Conservation (phyloP, 2,797 vertebrate species). For the Micrastur ruficollis region DNA sequence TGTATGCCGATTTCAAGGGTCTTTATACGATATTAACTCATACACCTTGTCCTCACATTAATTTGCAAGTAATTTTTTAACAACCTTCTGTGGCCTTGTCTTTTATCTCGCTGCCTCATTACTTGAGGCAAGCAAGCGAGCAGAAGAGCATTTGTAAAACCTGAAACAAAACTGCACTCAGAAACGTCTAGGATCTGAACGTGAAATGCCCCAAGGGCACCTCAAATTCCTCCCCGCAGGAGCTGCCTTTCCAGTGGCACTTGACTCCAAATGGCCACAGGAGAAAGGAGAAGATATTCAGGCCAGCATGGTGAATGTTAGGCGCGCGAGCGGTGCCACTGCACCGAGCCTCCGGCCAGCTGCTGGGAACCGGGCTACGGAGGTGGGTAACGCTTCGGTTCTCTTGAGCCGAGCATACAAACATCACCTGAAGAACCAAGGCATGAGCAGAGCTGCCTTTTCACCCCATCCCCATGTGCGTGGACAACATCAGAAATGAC, state of each 20-base stretch:
- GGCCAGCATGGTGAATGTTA: neutral
- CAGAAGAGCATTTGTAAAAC: neutral
- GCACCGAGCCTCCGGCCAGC: neutral
- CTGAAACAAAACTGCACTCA: neutral
- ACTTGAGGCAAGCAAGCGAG: neutral
- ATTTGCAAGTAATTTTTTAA: constrained; percentile 58
- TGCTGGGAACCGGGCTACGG: accelerated
- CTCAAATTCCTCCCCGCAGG: neutral
- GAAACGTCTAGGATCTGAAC: neutral
- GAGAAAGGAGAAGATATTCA: neutral
- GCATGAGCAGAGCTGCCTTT: neutral
- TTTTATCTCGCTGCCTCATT: constrained; percentile 12
- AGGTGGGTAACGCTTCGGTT: neutral
- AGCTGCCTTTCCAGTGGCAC: neutral
- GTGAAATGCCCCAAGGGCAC: accelerated
- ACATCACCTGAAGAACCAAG: neutral
- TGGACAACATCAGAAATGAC: neutral
- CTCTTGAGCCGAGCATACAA: accelerated
- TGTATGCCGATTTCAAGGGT: constrained; percentile 33
- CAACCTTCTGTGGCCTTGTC: constrained; percentile 35
- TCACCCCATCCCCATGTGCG: neutral
- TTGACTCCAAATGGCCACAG: neutral
- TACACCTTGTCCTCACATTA: constrained; percentile 47
- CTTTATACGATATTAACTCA: constrained; percentile 64
- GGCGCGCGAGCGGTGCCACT: accelerated